Evolutionary conservation across 1,140 invertebrate species (phyloP).

Genomic region (Calliphora vicina): DNA sequence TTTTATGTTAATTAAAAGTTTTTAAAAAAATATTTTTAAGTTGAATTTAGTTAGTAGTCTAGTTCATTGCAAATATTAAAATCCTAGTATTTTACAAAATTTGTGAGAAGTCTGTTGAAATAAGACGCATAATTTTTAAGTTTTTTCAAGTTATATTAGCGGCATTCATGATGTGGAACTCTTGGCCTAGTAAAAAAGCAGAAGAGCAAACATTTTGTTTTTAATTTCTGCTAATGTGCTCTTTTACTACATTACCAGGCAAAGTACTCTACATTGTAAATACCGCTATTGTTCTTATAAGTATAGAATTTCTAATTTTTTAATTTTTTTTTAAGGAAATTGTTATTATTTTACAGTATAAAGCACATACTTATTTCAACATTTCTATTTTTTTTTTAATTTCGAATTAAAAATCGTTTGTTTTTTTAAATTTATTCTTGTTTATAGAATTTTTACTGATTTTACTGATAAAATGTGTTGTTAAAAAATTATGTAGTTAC

Average conservation of each 20-base stretch:
- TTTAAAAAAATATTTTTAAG: neutral
- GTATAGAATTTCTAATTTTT: too few relatives aligned
- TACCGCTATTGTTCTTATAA: too few relatives aligned
- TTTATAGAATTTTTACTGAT: conserved; percentile 42
- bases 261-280: too few relatives aligned
- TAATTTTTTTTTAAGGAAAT: too few relatives aligned
- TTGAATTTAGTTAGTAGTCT: neutral
- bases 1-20: neutral
- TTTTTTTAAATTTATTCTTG: neutral
- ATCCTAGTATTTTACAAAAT: neutral
- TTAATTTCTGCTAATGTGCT: too few relatives aligned
- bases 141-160: too few relatives aligned
- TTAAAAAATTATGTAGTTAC: neutral
- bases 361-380: neutral
- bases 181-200: too few relatives aligned
- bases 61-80: conserved; percentile 21
- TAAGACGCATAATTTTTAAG: neutral
- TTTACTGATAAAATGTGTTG: conserved; percentile 33
- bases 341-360: too few relatives aligned
- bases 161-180: too few relatives aligned
- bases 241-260: too few relatives aligned
- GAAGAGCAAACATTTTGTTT: too few relatives aligned
- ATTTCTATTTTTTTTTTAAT: neutral
- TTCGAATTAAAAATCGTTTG: neutral
- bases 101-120: neutral